Conservation (phyloP, 2,797 vertebrate species). For the Enteromius trimaculatus region DNA sequence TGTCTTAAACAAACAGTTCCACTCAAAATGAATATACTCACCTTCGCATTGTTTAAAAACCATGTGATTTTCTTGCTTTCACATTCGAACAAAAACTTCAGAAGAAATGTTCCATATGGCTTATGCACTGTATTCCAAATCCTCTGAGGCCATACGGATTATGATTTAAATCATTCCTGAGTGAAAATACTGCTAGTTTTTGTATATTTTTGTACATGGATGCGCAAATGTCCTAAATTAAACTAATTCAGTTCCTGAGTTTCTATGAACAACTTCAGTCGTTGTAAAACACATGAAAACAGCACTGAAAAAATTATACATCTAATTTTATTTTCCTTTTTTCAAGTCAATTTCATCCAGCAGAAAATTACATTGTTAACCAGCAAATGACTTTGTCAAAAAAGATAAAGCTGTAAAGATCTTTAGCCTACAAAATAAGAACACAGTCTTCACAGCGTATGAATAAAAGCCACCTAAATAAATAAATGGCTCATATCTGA, state of each 20-base stretch:
- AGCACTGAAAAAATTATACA: background rate
- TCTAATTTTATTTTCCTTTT: background rate
- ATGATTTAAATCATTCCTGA: background rate
- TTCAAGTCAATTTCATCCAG: background rate
- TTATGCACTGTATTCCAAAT: background rate
- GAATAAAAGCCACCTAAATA: constrained; percentile 17
- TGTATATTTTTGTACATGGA: background rate
- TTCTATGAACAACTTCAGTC: background rate
- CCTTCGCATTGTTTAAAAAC: background rate
- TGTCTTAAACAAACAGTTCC: background rate
- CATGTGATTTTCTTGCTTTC: background rate
- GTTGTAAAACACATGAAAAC: background rate
- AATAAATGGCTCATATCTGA: constrained; percentile 7
- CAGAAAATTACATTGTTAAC: background rate
- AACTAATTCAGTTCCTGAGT: too few relatives aligned
- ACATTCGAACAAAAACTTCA: background rate
- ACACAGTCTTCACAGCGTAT: background rate
- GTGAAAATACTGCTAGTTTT: background rate
- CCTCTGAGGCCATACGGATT: background rate
- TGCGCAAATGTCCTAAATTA: background rate
- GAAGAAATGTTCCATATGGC: background rate
- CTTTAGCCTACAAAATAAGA: background rate
- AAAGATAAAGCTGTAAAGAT: background rate
- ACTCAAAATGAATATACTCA: background rate
- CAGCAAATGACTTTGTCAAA: background rate